Conservation (phyloP, 2,888 invertebrate genomes). For the Syrphus vitripennis region DNA sequence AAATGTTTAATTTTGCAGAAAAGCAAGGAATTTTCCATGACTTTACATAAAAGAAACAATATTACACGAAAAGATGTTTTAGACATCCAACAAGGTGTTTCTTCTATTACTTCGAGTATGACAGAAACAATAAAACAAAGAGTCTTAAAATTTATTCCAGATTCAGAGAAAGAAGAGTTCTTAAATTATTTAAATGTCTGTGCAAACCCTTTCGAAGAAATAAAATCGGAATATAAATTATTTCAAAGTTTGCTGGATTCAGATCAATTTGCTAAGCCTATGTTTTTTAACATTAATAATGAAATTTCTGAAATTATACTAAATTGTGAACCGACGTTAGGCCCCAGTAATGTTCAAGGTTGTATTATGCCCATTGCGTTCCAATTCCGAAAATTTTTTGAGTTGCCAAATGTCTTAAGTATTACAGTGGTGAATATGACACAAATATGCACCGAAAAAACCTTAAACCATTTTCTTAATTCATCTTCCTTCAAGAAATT, state of each 20-base stretch:
- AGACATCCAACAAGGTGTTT: too few relatives aligned
- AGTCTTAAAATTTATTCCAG: too few relatives aligned
- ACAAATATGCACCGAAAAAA: conserved; percentile 1
- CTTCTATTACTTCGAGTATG: too few relatives aligned
- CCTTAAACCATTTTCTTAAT: conserved; percentile 30
- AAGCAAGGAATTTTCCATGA: too few relatives aligned
- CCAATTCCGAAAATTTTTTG: conserved; percentile 55
- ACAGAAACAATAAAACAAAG: too few relatives aligned
- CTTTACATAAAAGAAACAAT: too few relatives aligned
- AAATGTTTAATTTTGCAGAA: too few relatives aligned
- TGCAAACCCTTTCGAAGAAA: conserved; percentile 13
- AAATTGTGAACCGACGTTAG: conserved; percentile 45
- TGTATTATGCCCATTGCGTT: conserved; percentile 46
- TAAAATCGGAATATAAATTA: conserved; percentile 8
- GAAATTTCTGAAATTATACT: conserved; percentile 50
- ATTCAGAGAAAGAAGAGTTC: too few relatives aligned
- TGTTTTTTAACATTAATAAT: conserved; percentile 41
- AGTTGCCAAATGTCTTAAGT: conserved; percentile 38
- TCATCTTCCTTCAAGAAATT: conserved; percentile 40
- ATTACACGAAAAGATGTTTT: too few relatives aligned
- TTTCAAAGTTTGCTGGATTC: neutral
- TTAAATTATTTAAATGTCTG: conserved; percentile 7
- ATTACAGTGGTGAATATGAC: conserved; percentile 34
- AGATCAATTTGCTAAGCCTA: conserved; percentile 29
- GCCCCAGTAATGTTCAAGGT: conserved; percentile 35